A percentile compares a stretch with the other conserved stretches of the same genome.
These are phyloP conservation scores for Nannobrachium achirus DNA, from an alignment of 2,113 vertebrate genomes.

Conservation along the genomic window DNA sequence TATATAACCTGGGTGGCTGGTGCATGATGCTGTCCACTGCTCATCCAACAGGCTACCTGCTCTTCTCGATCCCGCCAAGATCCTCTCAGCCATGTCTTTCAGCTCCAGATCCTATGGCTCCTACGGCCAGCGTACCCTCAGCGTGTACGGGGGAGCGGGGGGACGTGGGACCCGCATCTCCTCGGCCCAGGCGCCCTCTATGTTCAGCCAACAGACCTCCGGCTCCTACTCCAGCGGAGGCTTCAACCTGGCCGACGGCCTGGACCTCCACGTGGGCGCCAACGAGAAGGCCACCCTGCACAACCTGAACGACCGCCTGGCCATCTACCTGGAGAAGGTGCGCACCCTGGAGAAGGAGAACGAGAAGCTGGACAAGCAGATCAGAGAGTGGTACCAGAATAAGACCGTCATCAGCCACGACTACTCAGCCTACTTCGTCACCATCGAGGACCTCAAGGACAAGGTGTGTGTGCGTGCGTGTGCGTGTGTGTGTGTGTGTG, in stretches of 20 bases:
- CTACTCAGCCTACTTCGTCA: constrained; percentile 58
- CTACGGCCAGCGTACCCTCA: constrained; percentile 55
- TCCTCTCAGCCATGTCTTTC: constrained; percentile 63
- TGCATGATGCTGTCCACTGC: constrained; percentile 54
- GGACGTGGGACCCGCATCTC: constrained; percentile 66
- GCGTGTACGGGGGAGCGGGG: constrained; percentile 73
- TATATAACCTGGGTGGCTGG: constrained; percentile 57
- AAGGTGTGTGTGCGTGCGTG: constrained; percentile 62
- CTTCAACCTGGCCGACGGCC: constrained; percentile 54
- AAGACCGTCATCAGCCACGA: constrained; percentile 52
- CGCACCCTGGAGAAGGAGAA: constrained; percentile 72
- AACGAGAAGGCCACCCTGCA: constrained; percentile 80
- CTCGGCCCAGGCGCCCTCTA: not conserved
- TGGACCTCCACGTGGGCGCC: constrained; percentile 59
- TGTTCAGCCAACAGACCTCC: constrained; percentile 1
- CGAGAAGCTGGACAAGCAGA: constrained; percentile 67
- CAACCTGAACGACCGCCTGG: constrained; percentile 78
- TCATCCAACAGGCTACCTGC: constrained; percentile 27
- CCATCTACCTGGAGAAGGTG: constrained; percentile 77
- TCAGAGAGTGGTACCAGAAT: constrained; percentile 66
- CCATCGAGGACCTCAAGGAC: constrained; percentile 67
- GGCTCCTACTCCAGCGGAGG: not conserved
- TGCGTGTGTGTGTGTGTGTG: not conserved
- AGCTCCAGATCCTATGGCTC: constrained; percentile 31
- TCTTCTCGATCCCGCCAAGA: constrained; percentile 28